Conservation (phyloP, 2,797 vertebrate genomes). For the Poecilia picta region DNA sequence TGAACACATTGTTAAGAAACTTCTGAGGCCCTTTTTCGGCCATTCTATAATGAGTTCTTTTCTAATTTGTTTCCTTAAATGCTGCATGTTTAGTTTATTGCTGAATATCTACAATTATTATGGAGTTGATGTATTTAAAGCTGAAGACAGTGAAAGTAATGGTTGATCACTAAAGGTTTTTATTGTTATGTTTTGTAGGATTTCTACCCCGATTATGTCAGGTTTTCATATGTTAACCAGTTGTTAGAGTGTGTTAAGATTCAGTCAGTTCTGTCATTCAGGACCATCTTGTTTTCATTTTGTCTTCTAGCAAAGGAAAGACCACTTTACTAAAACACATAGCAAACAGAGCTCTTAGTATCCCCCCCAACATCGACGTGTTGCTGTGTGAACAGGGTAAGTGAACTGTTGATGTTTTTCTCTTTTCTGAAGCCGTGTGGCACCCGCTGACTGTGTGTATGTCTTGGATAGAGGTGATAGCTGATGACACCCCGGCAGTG, state of each 20-base stretch:
- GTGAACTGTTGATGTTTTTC: conserved; percentile 1
- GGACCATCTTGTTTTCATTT: not conserved
- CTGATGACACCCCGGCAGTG: conserved; percentile 90
- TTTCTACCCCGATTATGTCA: not conserved
- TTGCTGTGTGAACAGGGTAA: conserved; percentile 94
- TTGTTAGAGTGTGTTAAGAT: not conserved
- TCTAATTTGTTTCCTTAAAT: too few relatives aligned
- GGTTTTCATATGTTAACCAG: not conserved
- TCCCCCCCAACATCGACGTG: conserved; percentile 94
- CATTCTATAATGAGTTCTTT: not conserved
- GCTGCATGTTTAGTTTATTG: not conserved
- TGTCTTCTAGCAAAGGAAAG: conserved; percentile 88
- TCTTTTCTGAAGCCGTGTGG: rapidly evolving
- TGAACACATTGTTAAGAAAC: not conserved
- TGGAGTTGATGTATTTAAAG: not conserved
- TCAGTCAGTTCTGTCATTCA: not conserved
- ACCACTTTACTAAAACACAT: conserved; percentile 95
- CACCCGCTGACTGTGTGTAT: not conserved
- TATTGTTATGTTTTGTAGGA: not conserved
- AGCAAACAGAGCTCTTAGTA: conserved; percentile 90
- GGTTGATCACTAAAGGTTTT: not conserved
- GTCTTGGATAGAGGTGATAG: conserved; percentile 85
- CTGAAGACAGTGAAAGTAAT: not conserved
- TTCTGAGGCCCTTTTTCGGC: not conserved
- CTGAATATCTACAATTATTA: not conserved